Evolutionary conservation across 2,888 invertebrate genomes (phyloP), one percentile per base, ranked within the genome.

Genomic region (Dolichopus griseipennis): DNA sequence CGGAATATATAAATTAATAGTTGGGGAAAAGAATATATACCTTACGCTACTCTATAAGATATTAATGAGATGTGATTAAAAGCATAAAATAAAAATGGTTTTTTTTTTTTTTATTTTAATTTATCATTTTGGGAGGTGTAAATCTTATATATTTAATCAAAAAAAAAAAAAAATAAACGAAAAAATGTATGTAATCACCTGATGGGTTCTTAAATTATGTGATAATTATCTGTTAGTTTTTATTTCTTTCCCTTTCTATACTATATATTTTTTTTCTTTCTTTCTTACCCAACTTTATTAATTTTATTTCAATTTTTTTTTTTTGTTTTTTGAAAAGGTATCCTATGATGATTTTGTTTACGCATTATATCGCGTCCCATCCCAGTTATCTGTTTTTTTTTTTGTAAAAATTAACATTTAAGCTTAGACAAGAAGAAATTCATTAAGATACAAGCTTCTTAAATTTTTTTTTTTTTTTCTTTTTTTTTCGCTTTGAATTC

Each of bases 61-160:
- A 15, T 52, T 52, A 52, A 52, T 52, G 15, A 52, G 52, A 52
- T n/a, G 52, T 9, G 15, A n/a, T n/a, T n/a, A n/a, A n/a, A n/a
- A n/a, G 41, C 41, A 41, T 41, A 12, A 41, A 41, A 41, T n/a
- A 41, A 41, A 41, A 41, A 41, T 15, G n/a, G 9, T 52, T 12
- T 52, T 52, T 52, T 52, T 52, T 52, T 52, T n/a, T 18, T 12
- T 43, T 43, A 43, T 18, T 18, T 52, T 52, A 18, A 10, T 43
- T 18, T 52, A 18, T 52, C 18, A 18, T 52, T 52, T 52, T 52
- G 18, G 52, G 52, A 52, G 52, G 52, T 52, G 52, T 52, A 52
- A 52, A 52, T 52, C 52, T 52, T 52, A 52, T 52, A 52, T 52
- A 52, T 52, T 52, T 52, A 52, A 52, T 15, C 52, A 52, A 52